Conservation (phyloP, 2,888 invertebrate genomes). For the Agonopterix subpropinquella region DNA sequence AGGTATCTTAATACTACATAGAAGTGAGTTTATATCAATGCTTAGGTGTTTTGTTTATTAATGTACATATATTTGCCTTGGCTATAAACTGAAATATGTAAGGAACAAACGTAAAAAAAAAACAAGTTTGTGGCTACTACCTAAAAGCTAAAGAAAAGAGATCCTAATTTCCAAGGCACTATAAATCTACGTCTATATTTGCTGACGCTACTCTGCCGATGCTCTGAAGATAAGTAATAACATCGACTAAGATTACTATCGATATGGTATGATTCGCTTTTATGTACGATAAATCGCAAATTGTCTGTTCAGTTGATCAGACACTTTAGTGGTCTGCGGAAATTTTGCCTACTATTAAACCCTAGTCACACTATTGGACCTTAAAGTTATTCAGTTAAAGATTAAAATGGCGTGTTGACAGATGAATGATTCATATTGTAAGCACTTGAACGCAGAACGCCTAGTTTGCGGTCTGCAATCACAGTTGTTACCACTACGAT, state of each 20-base stretch:
- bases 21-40: too few species aligned
- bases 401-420: slow-evolving; percentile 19
- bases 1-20: too few species aligned
- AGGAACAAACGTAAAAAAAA: too few species aligned
- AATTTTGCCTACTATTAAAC: slow-evolving; percentile 20
- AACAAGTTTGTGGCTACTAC: too few species aligned
- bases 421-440: slow-evolving; percentile 21
- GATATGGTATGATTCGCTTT: slow-evolving; percentile 50
- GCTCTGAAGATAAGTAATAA: slow-evolving; percentile 43
- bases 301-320: slow-evolving; percentile 51
- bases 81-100: too few species aligned
- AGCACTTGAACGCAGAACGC: slow-evolving; percentile 16
- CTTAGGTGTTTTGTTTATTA: too few species aligned
- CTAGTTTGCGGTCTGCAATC: slow-evolving; percentile 33
- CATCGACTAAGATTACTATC: slow-evolving; percentile 56
- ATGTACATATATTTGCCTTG: too few species aligned
- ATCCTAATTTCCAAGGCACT: too few species aligned
- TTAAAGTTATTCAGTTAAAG: slow-evolving; percentile 25
- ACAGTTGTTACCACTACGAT: slow-evolving; percentile 23
- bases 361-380: slow-evolving; percentile 23
- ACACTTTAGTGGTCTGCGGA: slow-evolving; percentile 38
- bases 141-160: too few species aligned
- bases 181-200: slow-evolving; percentile 14
- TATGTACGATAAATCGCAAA: slow-evolving; percentile 66
- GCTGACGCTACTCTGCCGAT: slow-evolving; percentile 41